phyloP scores from a whole-genome alignment of 2,113 vertebrate genomes.

The Periophthalmus modestus region DNA sequence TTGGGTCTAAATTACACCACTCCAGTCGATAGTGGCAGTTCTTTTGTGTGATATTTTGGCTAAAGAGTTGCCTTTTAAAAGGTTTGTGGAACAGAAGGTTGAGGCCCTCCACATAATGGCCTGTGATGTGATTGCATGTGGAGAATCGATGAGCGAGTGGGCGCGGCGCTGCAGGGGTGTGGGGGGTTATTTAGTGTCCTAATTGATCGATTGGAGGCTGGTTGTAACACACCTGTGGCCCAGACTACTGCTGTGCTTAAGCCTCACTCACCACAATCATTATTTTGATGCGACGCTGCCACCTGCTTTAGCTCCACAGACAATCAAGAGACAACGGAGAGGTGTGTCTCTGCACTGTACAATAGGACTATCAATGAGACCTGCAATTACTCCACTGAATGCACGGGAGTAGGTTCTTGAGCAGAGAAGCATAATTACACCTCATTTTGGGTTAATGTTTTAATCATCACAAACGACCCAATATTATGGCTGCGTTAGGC shows the following conservation, averaged over 20 bases:
- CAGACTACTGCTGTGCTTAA: background rate
- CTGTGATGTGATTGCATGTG: conserved; percentile 34
- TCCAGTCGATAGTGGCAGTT: conserved; percentile 40
- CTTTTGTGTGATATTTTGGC: conserved; percentile 20
- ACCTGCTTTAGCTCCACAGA: background rate
- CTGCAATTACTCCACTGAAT: background rate
- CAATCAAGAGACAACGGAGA: background rate
- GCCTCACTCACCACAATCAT: conserved; percentile 8
- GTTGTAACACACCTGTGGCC: conserved; percentile 52
- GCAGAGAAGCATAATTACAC: background rate
- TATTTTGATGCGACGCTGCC: background rate
- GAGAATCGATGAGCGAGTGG: conserved; percentile 46
- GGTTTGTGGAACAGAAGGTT: conserved; percentile 27
- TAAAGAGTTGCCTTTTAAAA: conserved; percentile 36
- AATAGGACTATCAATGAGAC: background rate
- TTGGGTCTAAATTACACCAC: conserved; percentile 29
- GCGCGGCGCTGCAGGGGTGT: conserved; percentile 29
- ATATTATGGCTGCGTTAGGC: background rate
- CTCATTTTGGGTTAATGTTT: background rate
- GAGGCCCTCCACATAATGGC: conserved; percentile 37
- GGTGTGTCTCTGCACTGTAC: background rate
- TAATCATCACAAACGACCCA: background rate
- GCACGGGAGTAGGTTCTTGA: background rate
- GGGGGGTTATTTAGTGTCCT: conserved; percentile 52
- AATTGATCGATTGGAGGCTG: conserved; percentile 50